Base-by-base conservation (phyloP, 2,797 vertebrate genomes). In the Peromyscus melanophrys region DNA sequence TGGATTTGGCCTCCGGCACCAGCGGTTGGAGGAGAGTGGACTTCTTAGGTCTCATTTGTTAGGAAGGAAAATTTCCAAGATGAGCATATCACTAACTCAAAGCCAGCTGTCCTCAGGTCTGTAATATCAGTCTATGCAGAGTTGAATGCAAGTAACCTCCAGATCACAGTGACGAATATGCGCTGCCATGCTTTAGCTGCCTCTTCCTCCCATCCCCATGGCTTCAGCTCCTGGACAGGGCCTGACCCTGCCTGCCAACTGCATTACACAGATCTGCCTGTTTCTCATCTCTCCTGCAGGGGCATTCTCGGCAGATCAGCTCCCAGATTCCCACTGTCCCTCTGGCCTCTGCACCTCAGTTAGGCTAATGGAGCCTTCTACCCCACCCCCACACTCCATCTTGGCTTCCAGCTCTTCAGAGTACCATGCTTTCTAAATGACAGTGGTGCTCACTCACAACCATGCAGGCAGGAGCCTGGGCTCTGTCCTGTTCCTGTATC, bases 211-310 rank as follows among this genome's bases (percentile, higher is more conserved):
- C 86, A 73, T 98, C 98, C 97, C 95, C 95, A 94, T 57, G 89
- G 96, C 94, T 98, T 97, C 97, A 94, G 98, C 96, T 98, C 96
- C 94, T 96, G 93, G 96, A 98, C 96, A 98, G 90, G 94, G 95
- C 97, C 95, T 98, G 98, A 98, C 98, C 97, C 98, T 97, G 97
- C 97, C 97, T 98, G 97, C 97, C 98, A 98, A 98, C 98, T 97
- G 98, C 98, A 98, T 98, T 98, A 98, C 97, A 98, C 98, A 98
- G 98, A 98, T 98, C 96, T 98, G 98, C 98, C 98, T 96, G 97
- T 97, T 98, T 95, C 98, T 98, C 97, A 97, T 98, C 97, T 98
- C 97, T 98, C 97, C 97, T 95, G 97, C 96, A 97, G 97, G 98
- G 97, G 97, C 98, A 97, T 97, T 98, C 97, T 97, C 94, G 75